Evolutionary conservation across 1,140 invertebrate species (phyloP).

Genomic region (Charaxes varanes): DNA sequence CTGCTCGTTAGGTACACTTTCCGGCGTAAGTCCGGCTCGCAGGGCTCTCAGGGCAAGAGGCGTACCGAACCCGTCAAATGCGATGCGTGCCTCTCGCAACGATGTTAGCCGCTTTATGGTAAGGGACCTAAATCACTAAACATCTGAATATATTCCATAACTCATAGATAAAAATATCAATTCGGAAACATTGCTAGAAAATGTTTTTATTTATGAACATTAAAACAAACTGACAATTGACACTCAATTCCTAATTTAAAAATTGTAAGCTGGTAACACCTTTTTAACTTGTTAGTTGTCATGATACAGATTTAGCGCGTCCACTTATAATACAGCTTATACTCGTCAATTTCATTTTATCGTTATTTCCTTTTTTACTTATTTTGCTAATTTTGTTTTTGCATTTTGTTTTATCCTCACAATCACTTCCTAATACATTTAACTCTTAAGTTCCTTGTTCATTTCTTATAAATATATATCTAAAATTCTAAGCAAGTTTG

Average conservation of each 20-base stretch:
- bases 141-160: slow-evolving; percentile 4
- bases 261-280: no score
- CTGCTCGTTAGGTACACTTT: slow-evolving; percentile 76
- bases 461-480: slow-evolving; percentile 18
- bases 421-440: slow-evolving; percentile 1
- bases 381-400: slow-evolving; percentile 17
- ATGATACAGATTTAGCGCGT: slow-evolving; percentile 13
- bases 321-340: no score
- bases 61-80: slow-evolving; percentile 67
- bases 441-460: slow-evolving; percentile 6
- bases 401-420: slow-evolving; percentile 1
- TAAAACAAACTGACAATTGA: no score
- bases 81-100: slow-evolving; percentile 73
- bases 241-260: no score
- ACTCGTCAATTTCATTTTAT: neutral
- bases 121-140: slow-evolving; percentile 49
- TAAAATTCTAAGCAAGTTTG: slow-evolving; percentile 16
- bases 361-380: slow-evolving; percentile 7
- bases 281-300: no score
- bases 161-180: neutral
- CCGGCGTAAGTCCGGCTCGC: slow-evolving; percentile 73
- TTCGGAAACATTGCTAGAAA: no score
- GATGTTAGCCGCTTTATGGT: slow-evolving; percentile 70
- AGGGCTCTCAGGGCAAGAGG: slow-evolving; percentile 69
- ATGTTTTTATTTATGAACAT: no score